Evolutionary conservation across 2,888 invertebrate genomes (phyloP).

Genomic region (Athripsodes cinereus): DNA sequence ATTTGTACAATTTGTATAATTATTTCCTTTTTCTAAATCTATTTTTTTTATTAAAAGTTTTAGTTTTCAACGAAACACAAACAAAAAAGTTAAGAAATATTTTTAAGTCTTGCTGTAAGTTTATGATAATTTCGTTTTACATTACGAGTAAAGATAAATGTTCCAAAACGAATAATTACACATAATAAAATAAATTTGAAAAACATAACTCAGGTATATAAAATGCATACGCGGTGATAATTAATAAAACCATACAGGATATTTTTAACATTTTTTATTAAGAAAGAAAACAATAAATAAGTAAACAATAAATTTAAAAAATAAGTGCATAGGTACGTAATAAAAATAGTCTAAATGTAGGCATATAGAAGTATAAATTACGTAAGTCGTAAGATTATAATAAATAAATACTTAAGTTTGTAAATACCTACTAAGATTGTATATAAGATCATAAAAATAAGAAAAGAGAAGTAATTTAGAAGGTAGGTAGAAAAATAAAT

Average conservation of each 20-base stretch:
- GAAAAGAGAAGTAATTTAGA: neutral
- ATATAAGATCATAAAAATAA: neutral
- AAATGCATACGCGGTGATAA: neutral
- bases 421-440: neutral
- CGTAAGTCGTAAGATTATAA: neutral
- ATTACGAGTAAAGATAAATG: too few species aligned
- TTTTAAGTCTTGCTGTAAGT: too few species aligned
- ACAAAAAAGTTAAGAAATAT: too few species aligned
- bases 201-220: too few species aligned
- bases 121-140: too few species aligned
- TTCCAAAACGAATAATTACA: too few species aligned
- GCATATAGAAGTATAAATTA: neutral
- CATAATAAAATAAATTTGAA: too few species aligned
- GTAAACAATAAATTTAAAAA: neutral
- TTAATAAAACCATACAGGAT: neutral
- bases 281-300: conserved; percentile 2
- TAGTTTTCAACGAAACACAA: too few species aligned
- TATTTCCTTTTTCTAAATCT: too few species aligned
- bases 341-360: neutral
- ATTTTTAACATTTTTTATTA: conserved; percentile 1
- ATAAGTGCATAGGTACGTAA: neutral
- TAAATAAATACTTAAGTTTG: neutral
- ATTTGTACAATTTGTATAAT: too few species aligned
- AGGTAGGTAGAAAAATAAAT: neutral
- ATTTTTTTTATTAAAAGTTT: too few species aligned